Evolutionary conservation across 2,113 vertebrate genomes (phyloP).

Genomic region (Hucho hucho): DNA sequence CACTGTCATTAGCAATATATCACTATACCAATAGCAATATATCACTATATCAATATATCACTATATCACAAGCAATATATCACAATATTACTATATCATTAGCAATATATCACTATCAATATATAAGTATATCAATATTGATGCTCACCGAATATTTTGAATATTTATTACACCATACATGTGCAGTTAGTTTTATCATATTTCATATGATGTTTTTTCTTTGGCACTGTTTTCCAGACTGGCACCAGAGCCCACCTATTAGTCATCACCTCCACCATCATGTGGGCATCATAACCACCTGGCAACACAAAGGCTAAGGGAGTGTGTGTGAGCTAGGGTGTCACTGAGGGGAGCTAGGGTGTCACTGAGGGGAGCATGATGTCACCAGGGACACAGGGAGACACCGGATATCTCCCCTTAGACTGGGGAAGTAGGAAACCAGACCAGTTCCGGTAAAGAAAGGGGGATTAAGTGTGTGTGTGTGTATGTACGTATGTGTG

Average conservation of each 20-base stretch:
- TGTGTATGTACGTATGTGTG: no score
- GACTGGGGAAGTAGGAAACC: neutral
- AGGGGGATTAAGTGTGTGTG: no score
- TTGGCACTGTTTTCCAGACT: neutral
- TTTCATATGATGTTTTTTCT: no score
- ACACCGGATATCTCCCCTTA: slow-evolving; percentile 33
- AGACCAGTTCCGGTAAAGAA: no score
- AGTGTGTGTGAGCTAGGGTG: no score
- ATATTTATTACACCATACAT: no score
- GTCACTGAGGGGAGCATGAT: slow-evolving; percentile 20
- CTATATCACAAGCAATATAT: no score
- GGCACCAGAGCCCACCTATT: slow-evolving; percentile 28
- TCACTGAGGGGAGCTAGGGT: slow-evolving; percentile 8
- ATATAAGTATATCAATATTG: neutral
- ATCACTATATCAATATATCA: neutral
- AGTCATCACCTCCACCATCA: neutral
- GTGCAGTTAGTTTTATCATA: no score
- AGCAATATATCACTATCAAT: no score
- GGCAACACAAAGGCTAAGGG: slow-evolving; percentile 8
- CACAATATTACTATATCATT: no score
- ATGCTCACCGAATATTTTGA: no score
- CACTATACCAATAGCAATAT: neutral
- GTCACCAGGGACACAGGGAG: slow-evolving; percentile 26
- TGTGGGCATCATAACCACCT: neutral
- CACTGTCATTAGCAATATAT: neutral